Base-by-base conservation (phyloP, 2,888 invertebrate species). In the Graphium colonna region DNA sequence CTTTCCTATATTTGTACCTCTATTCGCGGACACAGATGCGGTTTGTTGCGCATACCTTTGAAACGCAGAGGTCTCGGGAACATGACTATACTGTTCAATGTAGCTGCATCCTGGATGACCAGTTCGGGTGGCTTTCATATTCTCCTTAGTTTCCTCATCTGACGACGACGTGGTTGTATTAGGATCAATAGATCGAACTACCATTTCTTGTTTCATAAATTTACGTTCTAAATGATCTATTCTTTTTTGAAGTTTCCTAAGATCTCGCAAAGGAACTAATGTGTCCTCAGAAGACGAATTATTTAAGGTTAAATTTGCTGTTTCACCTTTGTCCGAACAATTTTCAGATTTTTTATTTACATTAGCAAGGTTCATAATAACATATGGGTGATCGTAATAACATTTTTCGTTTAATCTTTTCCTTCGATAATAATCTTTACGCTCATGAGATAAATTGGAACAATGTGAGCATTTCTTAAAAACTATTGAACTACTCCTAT, bases 1-100 rank as follows among this genome's bases (percentile, higher is more conserved):
- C 62, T 85, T 88, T 56, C 82, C 79, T 48, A 86, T 72, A 38
- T 81, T 81, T 17, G 82, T 80, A 28, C 81, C 79, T 67, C 81
- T 84, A 54, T 77, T 84, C 1, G 79, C 75, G n/a, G 82, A 76
- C 18, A 79, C 60, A 1, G 82, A 77, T 1, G 78, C 71, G 5
- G 78, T 66, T 67, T 82, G 82, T 44, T 82, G 83, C 1, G 76
- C 68, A 53, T 79, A 80, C 57, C 80, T 71, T 63, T 88, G 87
- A 57, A 88, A 89, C n/a, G 87, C 88, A 4, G 88, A 87, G 10
- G 79, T 82, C 62, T 82, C 81, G 28, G 89, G 86, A 38, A 89
- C 69, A 57, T 85, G 89, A 56, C 88, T 88, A 60, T 89, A 89
- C 58, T 85, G 83, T 50, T 87, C 79, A 56, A 88, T 76, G 59